A percentile compares a stretch with the other conserved stretches of the same genome.
These are phyloP conservation scores for Artibeus lituratus DNA, from an alignment of 2,797 vertebrate genomes.

Conservation along the genomic window DNA sequence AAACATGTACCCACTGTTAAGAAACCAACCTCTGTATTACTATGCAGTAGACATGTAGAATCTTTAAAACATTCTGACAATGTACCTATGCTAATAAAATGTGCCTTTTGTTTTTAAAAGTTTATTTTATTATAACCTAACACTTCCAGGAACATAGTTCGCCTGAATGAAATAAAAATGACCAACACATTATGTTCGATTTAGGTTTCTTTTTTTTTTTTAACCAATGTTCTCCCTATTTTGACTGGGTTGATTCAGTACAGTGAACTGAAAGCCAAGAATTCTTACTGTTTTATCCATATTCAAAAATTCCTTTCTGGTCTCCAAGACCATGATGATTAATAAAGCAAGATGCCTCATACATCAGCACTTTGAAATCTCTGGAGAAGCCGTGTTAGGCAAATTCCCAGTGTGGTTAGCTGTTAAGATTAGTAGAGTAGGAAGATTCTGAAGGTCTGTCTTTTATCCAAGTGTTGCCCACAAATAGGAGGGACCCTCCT, in stretches of 20 bases:
- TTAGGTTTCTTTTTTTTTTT: background rate
- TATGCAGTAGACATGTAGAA: background rate
- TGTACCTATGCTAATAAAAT: background rate
- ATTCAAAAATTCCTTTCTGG: background rate
- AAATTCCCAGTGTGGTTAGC: slow-evolving; percentile 29
- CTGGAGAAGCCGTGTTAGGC: background rate
- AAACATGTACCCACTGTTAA: background rate
- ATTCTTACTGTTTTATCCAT: background rate
- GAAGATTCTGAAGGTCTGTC: slow-evolving; percentile 15
- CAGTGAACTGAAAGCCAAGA: background rate
- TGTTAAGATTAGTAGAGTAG: background rate
- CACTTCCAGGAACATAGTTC: background rate
- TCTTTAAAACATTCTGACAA: background rate
- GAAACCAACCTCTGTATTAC: background rate
- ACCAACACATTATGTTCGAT: background rate
- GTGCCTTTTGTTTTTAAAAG: background rate
- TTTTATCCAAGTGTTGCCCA: slow-evolving; percentile 18
- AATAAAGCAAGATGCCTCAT: background rate
- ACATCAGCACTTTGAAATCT: background rate
- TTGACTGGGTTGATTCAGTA: background rate
- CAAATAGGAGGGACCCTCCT: background rate
- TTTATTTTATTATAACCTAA: background rate
- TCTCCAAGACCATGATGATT: background rate
- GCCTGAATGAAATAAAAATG: background rate
- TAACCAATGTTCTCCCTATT: background rate